A percentile compares a stretch with the other conserved stretches of the same genome.
phyloP scores from a whole-genome alignment of 2,888 invertebrate genomes.

The Euproctis similis region DNA sequence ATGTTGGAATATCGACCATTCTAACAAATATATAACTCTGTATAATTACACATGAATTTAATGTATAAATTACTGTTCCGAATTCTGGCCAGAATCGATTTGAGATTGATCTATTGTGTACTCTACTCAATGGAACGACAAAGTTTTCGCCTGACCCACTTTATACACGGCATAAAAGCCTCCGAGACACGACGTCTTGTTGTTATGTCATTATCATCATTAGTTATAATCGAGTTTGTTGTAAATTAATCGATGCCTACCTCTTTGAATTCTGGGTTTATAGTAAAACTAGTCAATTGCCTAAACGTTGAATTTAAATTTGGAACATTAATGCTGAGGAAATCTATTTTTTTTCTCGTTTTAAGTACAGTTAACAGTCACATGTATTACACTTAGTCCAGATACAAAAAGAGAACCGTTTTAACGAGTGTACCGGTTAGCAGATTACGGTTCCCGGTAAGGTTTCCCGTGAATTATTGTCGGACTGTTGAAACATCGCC shows the following conservation, averaged over 20 bases:
- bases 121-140: conserved; percentile 12
- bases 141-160: conserved; percentile 41
- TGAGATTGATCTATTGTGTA: conserved; percentile 9
- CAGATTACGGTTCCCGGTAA: conserved; percentile 31
- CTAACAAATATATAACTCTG: too few species aligned
- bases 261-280: too few species aligned
- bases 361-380: conserved; percentile 10
- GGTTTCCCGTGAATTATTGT: conserved; percentile 33
- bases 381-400: conserved; percentile 14
- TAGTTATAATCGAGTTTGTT: conserved; percentile 24
- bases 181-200: conserved; percentile 40
- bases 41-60: conserved; percentile 10
- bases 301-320: too few species aligned
- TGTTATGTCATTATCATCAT: conserved; percentile 21
- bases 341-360: too few species aligned
- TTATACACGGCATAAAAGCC: conserved; percentile 43
- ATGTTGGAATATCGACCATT: too few species aligned
- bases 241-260: conserved; percentile 20
- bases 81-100: conserved; percentile 13
- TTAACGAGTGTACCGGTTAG: conserved; percentile 26
- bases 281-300: too few species aligned
- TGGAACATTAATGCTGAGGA: too few species aligned
- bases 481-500: conserved; percentile 25
- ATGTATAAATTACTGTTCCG: conserved; percentile 15
- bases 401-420: conserved; percentile 31